Conservation (phyloP, 2,888 invertebrate genomes). For the Geophilus truncorum region DNA sequence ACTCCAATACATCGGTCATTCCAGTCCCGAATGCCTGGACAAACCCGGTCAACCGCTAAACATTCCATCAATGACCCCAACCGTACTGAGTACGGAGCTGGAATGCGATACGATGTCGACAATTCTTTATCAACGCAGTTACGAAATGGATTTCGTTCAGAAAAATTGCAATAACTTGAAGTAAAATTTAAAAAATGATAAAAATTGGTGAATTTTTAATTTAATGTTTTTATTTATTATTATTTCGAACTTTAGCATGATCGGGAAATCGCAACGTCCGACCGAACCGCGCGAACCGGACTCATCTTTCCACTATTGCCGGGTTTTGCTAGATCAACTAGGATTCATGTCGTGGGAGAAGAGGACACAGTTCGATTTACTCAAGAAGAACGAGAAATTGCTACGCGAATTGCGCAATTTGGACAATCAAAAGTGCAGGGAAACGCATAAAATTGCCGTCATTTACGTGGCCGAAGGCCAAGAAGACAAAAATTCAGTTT, state of each 20-base stretch:
- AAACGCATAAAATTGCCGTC: conserved; percentile 94
- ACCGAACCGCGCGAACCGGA: conserved; percentile 54
- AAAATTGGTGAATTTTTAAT: neutral
- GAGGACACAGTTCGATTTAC: conserved; percentile 73
- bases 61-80: conserved; percentile 63
- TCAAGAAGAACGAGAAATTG: conserved; percentile 81
- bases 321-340: conserved; percentile 83
- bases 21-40: conserved; percentile 80
- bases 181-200: conserved; percentile 39
- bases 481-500: conserved; percentile 90
- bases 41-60: conserved; percentile 66
- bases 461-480: conserved; percentile 97
- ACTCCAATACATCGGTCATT: conserved; percentile 81
- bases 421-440: conserved; percentile 86
- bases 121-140: conserved; percentile 74
- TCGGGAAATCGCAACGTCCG: conserved; percentile 53
- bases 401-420: conserved; percentile 85
- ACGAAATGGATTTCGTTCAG: conserved; percentile 68
- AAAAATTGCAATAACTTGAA: conserved; percentile 41
- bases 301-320: conserved; percentile 74
- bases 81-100: conserved; percentile 65
- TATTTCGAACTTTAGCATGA: conserved; percentile 51
- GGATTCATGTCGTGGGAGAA: conserved; percentile 88
- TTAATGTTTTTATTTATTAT: too few species aligned
- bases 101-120: conserved; percentile 82